Percentiles rank a stretch among this genome's conserved stretches.
Evolutionary conservation across 2,797 vertebrate species (phyloP).

Genomic region (Linurgus olivaceus): DNA sequence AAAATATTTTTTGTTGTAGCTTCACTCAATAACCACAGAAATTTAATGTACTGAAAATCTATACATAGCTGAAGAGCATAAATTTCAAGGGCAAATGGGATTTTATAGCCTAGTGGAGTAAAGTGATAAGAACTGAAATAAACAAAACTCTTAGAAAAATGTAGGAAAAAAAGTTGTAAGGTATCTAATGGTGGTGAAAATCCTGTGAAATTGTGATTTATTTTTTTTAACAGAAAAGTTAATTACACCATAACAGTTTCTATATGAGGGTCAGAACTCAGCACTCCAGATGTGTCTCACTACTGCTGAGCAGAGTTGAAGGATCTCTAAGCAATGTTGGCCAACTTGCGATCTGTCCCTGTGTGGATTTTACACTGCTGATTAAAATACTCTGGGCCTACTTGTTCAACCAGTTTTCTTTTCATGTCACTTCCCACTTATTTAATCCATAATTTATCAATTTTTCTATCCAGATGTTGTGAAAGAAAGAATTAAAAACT

Average conservation of each 20-base stretch:
- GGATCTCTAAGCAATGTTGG: accelerated
- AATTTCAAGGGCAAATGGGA: background rate
- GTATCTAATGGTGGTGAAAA: background rate
- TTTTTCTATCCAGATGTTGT: background rate
- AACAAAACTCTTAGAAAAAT: background rate
- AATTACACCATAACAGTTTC: background rate
- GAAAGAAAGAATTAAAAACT: background rate
- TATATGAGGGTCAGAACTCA: background rate
- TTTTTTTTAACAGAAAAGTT: background rate
- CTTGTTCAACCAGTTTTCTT: background rate
- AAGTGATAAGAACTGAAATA: background rate
- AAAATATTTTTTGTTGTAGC: background rate
- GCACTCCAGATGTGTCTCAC: background rate
- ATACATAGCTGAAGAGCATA: background rate
- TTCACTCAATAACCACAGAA: background rate
- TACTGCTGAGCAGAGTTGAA: background rate
- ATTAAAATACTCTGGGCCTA: background rate
- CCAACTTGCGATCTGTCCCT: background rate
- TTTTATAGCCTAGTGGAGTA: background rate
- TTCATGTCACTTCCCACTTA: background rate
- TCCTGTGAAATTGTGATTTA: background rate
- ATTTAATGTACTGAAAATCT: background rate
- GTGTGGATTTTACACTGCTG: background rate
- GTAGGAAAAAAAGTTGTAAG: background rate
- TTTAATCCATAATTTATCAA: background rate